These are phyloP conservation scores for Phthorimaea operculella DNA, from an alignment of 1,140 invertebrate genomes.

Conservation along the genomic window DNA sequence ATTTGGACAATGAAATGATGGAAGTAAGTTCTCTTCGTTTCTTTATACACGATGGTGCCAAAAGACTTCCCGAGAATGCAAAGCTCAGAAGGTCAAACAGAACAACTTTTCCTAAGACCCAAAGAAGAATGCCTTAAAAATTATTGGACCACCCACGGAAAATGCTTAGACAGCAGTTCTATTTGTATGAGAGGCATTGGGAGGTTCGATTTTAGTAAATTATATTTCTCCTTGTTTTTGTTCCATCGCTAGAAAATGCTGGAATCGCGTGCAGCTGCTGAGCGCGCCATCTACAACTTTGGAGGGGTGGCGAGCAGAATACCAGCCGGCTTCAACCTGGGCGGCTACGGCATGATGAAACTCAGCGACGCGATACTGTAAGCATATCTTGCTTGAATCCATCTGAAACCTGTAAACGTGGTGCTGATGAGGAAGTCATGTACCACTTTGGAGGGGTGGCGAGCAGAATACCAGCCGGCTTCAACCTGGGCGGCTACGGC, in stretches of 20 bases:
- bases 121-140: no score
- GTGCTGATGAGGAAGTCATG: background rate
- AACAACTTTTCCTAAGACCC: no score
- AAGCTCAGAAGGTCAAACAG: no score
- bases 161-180: no score
- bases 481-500: constrained; percentile 43
- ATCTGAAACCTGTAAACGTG: background rate
- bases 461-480: constrained; percentile 39
- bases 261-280: background rate
- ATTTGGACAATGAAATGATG: no score
- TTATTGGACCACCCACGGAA: no score
- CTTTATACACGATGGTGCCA: no score
- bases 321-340: constrained; percentile 49
- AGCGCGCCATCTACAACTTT: constrained; percentile 1
- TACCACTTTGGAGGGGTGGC: constrained; percentile 9
- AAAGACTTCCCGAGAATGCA: no score
- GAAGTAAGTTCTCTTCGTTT: no score
- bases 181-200: no score
- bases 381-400: constrained; percentile 11
- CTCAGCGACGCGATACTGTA: constrained; percentile 33
- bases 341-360: constrained; percentile 42
- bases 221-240: no score
- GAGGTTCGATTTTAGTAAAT: no score
- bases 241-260: background rate
- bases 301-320: constrained; percentile 19